Percentiles rank a stretch among this genome's conserved stretches.
Evolutionary conservation across 2,888 invertebrate genomes (phyloP).

Genomic region (Saturnia pavonia): DNA sequence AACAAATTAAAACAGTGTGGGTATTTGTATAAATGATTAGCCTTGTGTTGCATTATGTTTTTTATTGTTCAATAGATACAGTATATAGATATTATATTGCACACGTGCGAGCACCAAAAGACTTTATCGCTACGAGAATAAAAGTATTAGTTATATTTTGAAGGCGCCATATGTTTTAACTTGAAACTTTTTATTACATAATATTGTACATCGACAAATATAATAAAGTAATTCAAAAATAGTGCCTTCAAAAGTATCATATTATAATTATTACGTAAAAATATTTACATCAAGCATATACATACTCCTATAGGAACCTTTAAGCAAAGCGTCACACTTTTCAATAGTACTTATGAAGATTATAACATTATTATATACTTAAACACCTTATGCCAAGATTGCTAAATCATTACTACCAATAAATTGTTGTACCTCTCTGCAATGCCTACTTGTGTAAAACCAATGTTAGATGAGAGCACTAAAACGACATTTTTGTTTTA

Average conservation of each 20-base stretch:
- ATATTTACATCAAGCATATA: slow-evolving; percentile 16
- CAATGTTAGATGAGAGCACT: neutral
- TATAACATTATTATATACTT: neutral
- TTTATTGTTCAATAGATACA: slow-evolving; percentile 46
- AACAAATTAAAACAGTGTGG: neutral
- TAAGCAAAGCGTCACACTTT: slow-evolving; percentile 1
- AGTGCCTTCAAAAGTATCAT: slow-evolving; percentile 18
- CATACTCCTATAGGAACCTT: slow-evolving; percentile 12
- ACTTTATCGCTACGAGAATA: slow-evolving; percentile 21
- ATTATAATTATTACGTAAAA: slow-evolving; percentile 12
- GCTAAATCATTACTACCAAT: neutral
- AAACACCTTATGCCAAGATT: neutral
- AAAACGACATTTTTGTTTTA: neutral
- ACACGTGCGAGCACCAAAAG: slow-evolving; percentile 33
- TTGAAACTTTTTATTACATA: neutral
- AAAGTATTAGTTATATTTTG: neutral
- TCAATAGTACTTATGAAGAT: neutral
- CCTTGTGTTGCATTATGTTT: slow-evolving; percentile 33
- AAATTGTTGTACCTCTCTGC: neutral
- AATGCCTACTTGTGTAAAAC: neutral
- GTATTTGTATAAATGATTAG: slow-evolving; percentile 21
- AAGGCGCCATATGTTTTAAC: neutral
- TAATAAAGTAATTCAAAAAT: slow-evolving; percentile 6
- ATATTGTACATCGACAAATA: neutral
- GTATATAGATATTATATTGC: slow-evolving; percentile 25